Conservation (phyloP, 2,797 vertebrate species). For the Molossus molossus region DNA sequence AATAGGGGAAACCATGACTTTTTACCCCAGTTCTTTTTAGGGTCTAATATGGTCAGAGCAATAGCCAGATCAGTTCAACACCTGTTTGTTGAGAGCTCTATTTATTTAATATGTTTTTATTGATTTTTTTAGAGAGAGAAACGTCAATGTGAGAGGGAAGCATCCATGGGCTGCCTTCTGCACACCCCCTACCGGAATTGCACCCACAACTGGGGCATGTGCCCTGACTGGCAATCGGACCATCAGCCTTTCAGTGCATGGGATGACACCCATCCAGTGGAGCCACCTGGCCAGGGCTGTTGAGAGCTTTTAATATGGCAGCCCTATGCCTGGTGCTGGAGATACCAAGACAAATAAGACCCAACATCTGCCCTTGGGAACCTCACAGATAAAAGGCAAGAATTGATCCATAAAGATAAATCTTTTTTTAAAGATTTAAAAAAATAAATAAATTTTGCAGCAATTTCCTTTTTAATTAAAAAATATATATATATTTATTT, state of each 20-base stretch:
- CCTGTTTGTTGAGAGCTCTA: neutral
- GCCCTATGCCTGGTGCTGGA: neutral
- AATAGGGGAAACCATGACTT: neutral
- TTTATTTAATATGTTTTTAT: neutral
- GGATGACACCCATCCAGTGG: neutral
- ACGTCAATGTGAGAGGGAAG: neutral
- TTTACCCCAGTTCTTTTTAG: neutral
- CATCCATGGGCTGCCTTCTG: neutral
- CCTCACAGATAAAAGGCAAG: neutral
- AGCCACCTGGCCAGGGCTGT: neutral
- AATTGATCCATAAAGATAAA: neutral
- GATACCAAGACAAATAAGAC: neutral
- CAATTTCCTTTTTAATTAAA: too few species aligned
- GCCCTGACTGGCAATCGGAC: neutral
- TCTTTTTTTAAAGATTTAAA: too few species aligned
- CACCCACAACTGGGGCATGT: neutral
- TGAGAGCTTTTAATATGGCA: neutral
- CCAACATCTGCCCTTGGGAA: neutral
- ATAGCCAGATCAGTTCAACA: neutral
- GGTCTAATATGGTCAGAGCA: neutral
- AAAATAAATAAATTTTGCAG: too few species aligned
- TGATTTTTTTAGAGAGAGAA: neutral
- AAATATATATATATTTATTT: too few species aligned
- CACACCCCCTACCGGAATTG: neutral
- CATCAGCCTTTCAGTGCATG: neutral